Evolutionary conservation across 2,888 invertebrate genomes (phyloP).

Genomic region (Tenthredo distinguenda): DNA sequence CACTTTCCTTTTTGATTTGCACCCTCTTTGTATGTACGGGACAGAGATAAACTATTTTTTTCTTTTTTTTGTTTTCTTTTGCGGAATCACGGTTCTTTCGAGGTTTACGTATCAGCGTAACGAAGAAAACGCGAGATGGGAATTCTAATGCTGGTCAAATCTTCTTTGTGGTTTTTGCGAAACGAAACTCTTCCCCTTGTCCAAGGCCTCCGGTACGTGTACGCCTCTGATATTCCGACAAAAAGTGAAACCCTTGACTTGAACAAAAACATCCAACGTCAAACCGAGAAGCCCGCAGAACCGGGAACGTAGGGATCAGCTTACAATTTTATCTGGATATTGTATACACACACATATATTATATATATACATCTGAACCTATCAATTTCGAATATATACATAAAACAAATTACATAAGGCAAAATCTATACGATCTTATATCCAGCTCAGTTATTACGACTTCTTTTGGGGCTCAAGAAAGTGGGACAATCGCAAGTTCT

Average conservation of each 20-base stretch:
- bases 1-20: neutral
- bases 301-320: neutral
- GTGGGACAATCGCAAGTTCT: no score
- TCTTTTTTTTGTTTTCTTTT: neutral
- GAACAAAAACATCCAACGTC: conserved; percentile 5
- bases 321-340: neutral
- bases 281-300: neutral
- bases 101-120: neutral
- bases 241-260: conserved; percentile 9
- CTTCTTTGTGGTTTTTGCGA: neutral
- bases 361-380: no score
- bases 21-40: neutral
- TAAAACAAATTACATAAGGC: no score
- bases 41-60: neutral
- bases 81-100: neutral
- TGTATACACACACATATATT: no score
- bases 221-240: neutral
- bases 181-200: neutral
- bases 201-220: neutral
- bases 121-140: neutral
- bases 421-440: no score
- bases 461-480: no score
- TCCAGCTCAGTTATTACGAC: no score
- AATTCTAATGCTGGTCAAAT: neutral
- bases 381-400: no score